These are phyloP conservation scores for Amblyjoppa proteus DNA, from an alignment of 2,888 invertebrate species.

Conservation along the genomic window DNA sequence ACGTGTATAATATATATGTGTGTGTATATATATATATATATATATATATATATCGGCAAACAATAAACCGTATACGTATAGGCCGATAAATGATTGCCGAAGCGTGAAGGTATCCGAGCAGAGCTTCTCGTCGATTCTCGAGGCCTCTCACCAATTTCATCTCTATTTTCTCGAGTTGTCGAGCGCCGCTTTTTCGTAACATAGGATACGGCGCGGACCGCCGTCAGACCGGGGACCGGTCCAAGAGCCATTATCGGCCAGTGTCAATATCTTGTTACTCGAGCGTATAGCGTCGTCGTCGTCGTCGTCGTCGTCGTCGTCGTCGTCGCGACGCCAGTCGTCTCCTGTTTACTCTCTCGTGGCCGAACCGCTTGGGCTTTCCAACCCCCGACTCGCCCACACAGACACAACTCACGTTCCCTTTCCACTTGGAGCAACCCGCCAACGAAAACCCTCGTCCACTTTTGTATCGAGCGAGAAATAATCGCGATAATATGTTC, in stretches of 20 bases:
- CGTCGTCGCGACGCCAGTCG: conserved; percentile 75
- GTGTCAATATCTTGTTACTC: conserved; percentile 82
- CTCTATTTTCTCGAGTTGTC: conserved; percentile 79
- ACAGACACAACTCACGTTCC: conserved; percentile 43
- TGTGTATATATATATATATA: neutral
- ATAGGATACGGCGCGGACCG: conserved; percentile 69
- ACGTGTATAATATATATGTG: neutral
- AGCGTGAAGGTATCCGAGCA: conserved; percentile 76
- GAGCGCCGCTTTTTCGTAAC: conserved; percentile 44
- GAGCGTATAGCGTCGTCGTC: conserved; percentile 72
- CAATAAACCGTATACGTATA: conserved; percentile 59
- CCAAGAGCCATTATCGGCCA: conserved; percentile 81
- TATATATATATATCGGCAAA: conserved; percentile 43
- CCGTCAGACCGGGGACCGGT: conserved; percentile 72
- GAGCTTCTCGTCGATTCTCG: conserved; percentile 70
- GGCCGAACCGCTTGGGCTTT: conserved; percentile 70
- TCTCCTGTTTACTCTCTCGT: conserved; percentile 80
- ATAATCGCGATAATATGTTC: conserved; percentile 55
- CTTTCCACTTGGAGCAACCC: conserved; percentile 36
- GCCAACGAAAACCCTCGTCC: conserved; percentile 36
- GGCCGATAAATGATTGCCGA: conserved; percentile 73
- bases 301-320: conserved; percentile 52
- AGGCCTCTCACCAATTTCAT: conserved; percentile 79
- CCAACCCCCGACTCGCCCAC: conserved; percentile 40
- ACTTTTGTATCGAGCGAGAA: conserved; percentile 52